Base-by-base conservation (phyloP, 2,797 vertebrate genomes). In the Aldrovandia affinis region DNA sequence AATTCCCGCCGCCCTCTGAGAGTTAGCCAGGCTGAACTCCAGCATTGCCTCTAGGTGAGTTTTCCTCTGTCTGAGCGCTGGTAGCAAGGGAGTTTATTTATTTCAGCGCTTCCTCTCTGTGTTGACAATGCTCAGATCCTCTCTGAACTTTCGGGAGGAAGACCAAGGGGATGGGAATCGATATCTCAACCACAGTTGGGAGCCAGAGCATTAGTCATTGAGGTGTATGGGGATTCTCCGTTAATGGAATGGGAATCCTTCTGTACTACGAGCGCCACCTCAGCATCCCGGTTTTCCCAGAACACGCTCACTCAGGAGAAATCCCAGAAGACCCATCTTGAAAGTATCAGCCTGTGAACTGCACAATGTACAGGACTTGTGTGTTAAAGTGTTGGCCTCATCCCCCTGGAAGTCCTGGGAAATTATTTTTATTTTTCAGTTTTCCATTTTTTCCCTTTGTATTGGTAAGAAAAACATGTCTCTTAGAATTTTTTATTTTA, bases 281-380 rank as follows among this genome's bases (percentile, higher is more conserved):
- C 78, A 78, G 83, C 80, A 39, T 81, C 75, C 78, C n/a, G 39
- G 68, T 55, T 81, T 83, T 81, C 82, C 79, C 78, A 73, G 68
- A 81, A 81, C 79, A 81, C 15, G 57, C 77, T 73, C 42, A 75
- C 78, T 65, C 82, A 50, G 42, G 50, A 54, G 55, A 18, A 59
- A 61, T 78, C 47, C 52, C 82, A 44, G 54, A 68, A 39, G 85
- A 68, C 59, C 63, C 33, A 55, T 25, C 54, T 52, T 81, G 57
- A 86, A 84, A 65, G 54, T 54, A 59, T 65, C 42, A 77, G 55
- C 75, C 77, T 78, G 78, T 81, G 80, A 83, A 55, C 25, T 44
- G 68, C 68, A 80, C 55, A 52, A 44, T 84, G 30, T 78, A 81
- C 55, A 77, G 61, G 85, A 78, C 79, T 55, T 68, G 78, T 77